phyloP scores from a whole-genome alignment of 2,888 invertebrate species.

The Lymantria dispar region DNA sequence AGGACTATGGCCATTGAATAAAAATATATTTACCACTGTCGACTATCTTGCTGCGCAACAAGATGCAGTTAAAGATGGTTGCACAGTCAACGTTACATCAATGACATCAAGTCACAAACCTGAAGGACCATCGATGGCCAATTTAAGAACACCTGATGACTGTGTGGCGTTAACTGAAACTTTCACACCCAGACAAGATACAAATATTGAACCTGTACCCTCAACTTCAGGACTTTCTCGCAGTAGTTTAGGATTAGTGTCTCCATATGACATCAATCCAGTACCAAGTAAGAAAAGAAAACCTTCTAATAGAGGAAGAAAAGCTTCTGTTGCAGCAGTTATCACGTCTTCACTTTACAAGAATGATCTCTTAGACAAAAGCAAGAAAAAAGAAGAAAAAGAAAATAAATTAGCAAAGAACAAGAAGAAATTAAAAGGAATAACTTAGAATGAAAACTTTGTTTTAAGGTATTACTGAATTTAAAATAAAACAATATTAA shows the following conservation, averaged over 20 bases:
- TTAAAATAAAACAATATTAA: too few species aligned
- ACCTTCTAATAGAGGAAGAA: constrained; percentile 3
- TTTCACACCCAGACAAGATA: neutral
- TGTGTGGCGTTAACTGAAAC: neutral
- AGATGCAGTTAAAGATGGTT: constrained; percentile 24
- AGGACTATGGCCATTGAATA: constrained; percentile 17
- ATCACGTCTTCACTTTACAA: neutral
- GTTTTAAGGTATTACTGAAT: too few species aligned
- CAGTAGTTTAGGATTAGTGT: constrained; percentile 1
- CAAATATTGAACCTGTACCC: neutral
- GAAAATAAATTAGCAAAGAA: neutral
- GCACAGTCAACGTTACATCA: constrained; percentile 6
- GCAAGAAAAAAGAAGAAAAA: neutral
- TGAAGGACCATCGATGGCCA: neutral
- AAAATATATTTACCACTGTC: constrained; percentile 19
- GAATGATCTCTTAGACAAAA: neutral
- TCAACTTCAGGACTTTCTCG: constrained; percentile 1
- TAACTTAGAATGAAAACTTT: too few species aligned
- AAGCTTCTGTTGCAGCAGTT: constrained; percentile 1
- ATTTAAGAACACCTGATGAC: neutral
- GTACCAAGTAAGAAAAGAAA: constrained; percentile 3
- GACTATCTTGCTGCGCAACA: constrained; percentile 25
- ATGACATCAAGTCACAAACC: neutral
- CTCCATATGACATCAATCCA: constrained; percentile 5
- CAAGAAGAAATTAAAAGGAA: neutral